Evolutionary conservation across 2,888 invertebrate species (phyloP).

Genomic region (Epistrophella euchroma): DNA sequence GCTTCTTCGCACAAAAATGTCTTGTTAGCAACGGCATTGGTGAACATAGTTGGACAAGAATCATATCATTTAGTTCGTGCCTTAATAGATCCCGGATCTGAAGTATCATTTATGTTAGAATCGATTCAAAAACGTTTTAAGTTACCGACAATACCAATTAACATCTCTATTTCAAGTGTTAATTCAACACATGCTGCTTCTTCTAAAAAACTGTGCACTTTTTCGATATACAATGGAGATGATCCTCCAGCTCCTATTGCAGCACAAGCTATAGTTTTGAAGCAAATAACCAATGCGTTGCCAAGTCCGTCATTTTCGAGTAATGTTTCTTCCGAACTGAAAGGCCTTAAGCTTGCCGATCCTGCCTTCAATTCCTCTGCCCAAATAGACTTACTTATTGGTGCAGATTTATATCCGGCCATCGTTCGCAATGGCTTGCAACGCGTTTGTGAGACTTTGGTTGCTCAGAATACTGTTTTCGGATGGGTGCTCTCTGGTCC

Average conservation of each 20-base stretch:
- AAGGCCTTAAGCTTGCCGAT: neutral
- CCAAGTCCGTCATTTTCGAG: neutral
- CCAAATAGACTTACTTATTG: slow-evolving; percentile 3
- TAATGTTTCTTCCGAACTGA: neutral
- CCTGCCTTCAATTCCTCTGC: neutral
- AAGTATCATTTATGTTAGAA: too few relatives aligned
- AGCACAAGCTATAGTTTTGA: neutral
- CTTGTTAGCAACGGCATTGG: too few relatives aligned
- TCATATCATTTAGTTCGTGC: too few relatives aligned
- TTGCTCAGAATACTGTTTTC: neutral
- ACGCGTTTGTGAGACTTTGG: neutral
- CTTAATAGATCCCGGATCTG: too few relatives aligned
- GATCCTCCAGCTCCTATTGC: neutral
- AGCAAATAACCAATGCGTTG: neutral
- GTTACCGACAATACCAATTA: too few relatives aligned
- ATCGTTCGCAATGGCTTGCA: neutral
- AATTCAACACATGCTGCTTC: too few relatives aligned
- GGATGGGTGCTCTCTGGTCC: neutral
- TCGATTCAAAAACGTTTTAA: too few relatives aligned
- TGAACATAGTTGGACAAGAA: too few relatives aligned
- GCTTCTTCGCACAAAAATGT: too few relatives aligned
- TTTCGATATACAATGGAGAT: neutral
- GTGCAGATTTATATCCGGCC: slow-evolving; percentile 9
- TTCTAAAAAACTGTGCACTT: too few relatives aligned
- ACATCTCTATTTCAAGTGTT: too few relatives aligned